Base-by-base conservation (phyloP, 2,113 vertebrate species). In the Phoenicopterus ruber region DNA sequence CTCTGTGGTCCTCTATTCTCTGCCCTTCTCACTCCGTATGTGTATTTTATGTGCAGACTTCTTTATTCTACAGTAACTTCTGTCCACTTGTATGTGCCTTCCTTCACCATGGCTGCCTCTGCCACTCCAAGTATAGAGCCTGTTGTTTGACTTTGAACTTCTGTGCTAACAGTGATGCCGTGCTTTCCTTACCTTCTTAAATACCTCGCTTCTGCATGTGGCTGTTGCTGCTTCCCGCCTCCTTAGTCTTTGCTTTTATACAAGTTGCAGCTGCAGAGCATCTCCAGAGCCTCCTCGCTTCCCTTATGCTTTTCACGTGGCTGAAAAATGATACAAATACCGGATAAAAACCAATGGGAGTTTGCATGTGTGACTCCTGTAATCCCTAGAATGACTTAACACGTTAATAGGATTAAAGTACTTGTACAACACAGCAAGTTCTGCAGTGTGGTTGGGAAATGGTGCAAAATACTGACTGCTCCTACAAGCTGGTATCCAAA, bases 391-490 rank as follows among this genome's bases (percentile, higher is more conserved):
- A 31, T 7, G 42, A 28, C 69, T 31, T 40, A 81, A 54, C n/a
- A 8, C 3, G 2, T 74, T 82, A 38, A 28, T 58, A 58, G 84
- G 85, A 77, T 94, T 83, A n/a, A 50, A 91, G 66, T 15, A 62
- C 31, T 82, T 12, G 5, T 62, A 63, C 79, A 80, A 36, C 38
- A n/a, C 44, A 36, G 22, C 18, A 2, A 44, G 73, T 80, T 86
- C 46, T 92, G 93, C 44, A 90, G 76, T 17, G 61, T 80, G 72
- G 44, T 67, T 71, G 31, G 32, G 93, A 93, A 90, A 46, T 11
- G 94, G 91, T 98, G 98, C 97, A 95, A 93, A 94, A 83, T 96
- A 82, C 28, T 92, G 78, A 66, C 44, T 34, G 38, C 47, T 87
- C 20, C 61, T 74, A 3, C 15, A 49, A 63, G 59, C 82, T 10